Evolutionary conservation across 1,140 invertebrate species (phyloP).

Genomic region (Bombus superbus): DNA sequence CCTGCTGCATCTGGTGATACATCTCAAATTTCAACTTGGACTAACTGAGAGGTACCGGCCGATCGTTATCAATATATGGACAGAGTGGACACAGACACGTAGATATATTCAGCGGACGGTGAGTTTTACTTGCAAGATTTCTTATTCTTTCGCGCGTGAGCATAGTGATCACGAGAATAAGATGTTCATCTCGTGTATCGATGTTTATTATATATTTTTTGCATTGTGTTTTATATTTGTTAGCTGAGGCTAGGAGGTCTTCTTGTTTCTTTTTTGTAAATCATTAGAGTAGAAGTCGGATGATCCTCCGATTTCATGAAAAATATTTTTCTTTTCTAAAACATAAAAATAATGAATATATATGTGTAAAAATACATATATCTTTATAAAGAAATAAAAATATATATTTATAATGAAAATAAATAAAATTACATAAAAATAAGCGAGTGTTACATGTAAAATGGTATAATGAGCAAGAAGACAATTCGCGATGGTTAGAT

Average conservation of each 20-base stretch:
- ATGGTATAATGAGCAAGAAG: background rate
- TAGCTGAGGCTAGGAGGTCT: background rate
- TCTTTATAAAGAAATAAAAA: no score
- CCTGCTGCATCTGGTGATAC: no score
- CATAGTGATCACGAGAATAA: background rate
- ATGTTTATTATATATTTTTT: background rate
- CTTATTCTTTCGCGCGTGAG: background rate
- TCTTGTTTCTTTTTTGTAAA: background rate
- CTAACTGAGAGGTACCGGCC: background rate
- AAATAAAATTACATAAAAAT: background rate
- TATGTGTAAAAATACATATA: no score
- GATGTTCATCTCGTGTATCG: background rate
- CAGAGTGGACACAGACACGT: background rate
- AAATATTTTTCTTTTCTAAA: background rate
- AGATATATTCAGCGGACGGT: background rate
- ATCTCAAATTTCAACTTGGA: background rate
- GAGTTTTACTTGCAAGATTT: background rate
- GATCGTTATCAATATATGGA: background rate
- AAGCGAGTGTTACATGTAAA: background rate
- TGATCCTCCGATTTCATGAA: background rate
- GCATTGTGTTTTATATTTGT: background rate
- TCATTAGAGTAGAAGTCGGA: background rate
- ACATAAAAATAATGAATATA: no score
- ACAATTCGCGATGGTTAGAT: background rate
- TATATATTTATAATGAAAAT: no score